A percentile compares a stretch with the other conserved stretches of the same genome.
Conservation (phyloP, 1,140 invertebrate species). For the Stenopsyche tienmushanensis region DNA sequence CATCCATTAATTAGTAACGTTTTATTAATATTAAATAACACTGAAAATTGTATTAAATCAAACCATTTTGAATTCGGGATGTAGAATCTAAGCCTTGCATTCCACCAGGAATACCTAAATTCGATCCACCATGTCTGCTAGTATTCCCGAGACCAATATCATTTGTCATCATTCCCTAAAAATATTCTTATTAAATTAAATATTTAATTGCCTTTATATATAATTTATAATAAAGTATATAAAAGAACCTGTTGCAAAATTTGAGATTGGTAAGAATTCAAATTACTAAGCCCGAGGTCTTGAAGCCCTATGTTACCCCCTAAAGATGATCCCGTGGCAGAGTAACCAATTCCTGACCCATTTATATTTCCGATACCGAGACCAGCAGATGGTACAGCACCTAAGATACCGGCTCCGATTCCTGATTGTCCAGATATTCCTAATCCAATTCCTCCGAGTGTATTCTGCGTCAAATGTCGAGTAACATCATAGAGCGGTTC, state of each 20-base stretch:
- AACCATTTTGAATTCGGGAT: too few relatives aligned
- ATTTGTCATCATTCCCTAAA: too few relatives aligned
- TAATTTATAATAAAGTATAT: conserved; percentile 2
- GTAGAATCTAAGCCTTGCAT: too few relatives aligned
- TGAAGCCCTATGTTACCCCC: conserved; percentile 28
- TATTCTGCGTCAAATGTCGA: neutral
- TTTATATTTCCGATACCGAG: conserved; percentile 47
- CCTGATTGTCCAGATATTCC: conserved; percentile 39
- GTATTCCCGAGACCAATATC: too few relatives aligned
- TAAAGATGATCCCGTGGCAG: conserved; percentile 23
- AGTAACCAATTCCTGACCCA: conserved; percentile 30
- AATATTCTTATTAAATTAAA: too few relatives aligned
- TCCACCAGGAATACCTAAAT: too few relatives aligned
- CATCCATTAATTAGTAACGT: too few relatives aligned
- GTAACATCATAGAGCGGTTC: conserved; percentile 63
- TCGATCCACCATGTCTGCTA: too few relatives aligned
- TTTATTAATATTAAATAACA: too few relatives aligned
- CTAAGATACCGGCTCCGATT: conserved; percentile 48
- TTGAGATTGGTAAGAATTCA: conserved; percentile 58
- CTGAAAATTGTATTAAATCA: too few relatives aligned
- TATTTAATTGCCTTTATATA: neutral
- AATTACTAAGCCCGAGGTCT: conserved; percentile 44
- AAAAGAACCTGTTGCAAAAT: conserved; percentile 52
- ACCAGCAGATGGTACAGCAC: conserved; percentile 55
- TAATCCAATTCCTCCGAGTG: conserved; percentile 40